These are phyloP conservation scores for Chorisops tibialis DNA, from an alignment of 2,888 invertebrate species.

Conservation along the genomic window DNA sequence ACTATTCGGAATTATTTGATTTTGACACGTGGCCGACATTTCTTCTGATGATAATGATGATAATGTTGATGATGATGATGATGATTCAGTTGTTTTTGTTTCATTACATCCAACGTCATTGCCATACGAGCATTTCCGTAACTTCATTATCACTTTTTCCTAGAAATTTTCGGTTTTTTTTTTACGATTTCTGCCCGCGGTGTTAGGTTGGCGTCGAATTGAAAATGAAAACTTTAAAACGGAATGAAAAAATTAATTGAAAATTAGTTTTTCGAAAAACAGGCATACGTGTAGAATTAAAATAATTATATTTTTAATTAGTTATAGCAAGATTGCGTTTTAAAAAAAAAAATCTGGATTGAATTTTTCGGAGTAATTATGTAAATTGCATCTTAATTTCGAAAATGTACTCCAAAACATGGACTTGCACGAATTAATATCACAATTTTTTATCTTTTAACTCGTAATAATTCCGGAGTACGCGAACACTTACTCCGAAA, in stretches of 20 bases:
- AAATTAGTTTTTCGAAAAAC: not conserved
- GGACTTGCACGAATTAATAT: not conserved
- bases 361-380: not conserved
- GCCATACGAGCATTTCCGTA: conserved; percentile 15
- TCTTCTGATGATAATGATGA: conserved; percentile 17
- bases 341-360: not conserved
- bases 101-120: conserved; percentile 26
- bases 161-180: not conserved
- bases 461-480: not conserved
- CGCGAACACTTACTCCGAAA: not conserved
- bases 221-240: not conserved
- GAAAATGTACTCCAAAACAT: not conserved
- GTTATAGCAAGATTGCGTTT: too few species aligned
- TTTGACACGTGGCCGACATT: conserved; percentile 29
- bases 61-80: conserved; percentile 4
- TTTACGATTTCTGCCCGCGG: not conserved
- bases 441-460: not conserved
- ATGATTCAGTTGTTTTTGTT: not conserved
- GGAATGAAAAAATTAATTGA: too few species aligned
- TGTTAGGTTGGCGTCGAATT: not conserved
- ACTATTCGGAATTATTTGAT: conserved; percentile 13
- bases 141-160: conserved; percentile 25
- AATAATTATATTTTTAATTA: too few species aligned
- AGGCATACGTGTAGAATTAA: not conserved
- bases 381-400: not conserved